A percentile compares a stretch with the other conserved stretches of the same genome.
These are phyloP conservation scores for Acanthosepion pharaonis DNA, from an alignment of 2,888 invertebrate genomes.

Conservation along the genomic window DNA sequence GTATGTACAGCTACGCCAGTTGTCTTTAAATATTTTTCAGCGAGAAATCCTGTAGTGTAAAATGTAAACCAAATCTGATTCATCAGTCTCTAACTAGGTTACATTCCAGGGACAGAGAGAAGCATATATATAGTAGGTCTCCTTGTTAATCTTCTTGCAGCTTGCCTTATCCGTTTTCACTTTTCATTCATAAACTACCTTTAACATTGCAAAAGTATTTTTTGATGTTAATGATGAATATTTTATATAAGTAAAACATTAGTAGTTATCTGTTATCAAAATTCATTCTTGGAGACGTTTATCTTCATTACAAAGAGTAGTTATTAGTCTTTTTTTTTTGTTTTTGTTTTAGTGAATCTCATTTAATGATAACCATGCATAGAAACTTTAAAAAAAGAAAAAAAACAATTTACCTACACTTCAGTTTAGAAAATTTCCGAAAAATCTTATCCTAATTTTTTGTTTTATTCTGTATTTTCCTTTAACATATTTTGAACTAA, in stretches of 20 bases:
- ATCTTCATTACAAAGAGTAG: too few species aligned
- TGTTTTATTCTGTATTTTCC: too few species aligned
- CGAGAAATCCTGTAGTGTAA: neutral
- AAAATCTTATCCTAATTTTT: too few species aligned
- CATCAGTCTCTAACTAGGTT: slow-evolving; percentile 33
- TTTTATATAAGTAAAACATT: neutral
- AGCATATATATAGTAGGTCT: too few species aligned
- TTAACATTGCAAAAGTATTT: neutral
- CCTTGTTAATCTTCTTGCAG: neutral
- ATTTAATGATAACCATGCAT: too few species aligned
- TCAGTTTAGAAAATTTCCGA: too few species aligned
- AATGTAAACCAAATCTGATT: neutral
- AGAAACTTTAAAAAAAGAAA: too few species aligned
- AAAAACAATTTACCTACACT: too few species aligned
- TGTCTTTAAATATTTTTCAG: neutral
- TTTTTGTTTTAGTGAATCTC: too few species aligned
- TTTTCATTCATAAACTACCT: neutral
- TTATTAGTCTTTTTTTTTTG: too few species aligned
- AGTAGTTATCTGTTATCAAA: neutral
- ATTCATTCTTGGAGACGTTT: neutral
- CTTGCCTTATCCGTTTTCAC: neutral
- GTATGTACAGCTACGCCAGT: neutral
- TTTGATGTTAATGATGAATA: neutral
- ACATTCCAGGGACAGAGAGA: neutral
- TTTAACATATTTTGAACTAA: too few species aligned